Conservation (phyloP, 2,113 vertebrate species). For the Raja brachyura region DNA sequence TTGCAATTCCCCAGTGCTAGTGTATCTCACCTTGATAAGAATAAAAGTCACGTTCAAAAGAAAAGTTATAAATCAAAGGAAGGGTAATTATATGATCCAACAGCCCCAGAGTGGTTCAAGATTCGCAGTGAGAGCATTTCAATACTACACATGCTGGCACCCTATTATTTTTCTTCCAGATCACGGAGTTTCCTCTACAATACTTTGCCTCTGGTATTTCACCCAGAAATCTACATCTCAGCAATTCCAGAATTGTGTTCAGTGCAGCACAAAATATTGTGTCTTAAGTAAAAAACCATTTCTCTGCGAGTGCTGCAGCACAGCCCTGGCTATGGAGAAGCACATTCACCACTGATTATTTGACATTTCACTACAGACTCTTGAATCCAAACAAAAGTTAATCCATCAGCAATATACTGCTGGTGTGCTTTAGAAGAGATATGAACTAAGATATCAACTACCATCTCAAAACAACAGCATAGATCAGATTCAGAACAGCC, state of each 20-base stretch:
- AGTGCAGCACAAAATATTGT: not conserved
- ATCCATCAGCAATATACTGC: not conserved
- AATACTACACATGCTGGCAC: not conserved
- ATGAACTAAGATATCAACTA: not conserved
- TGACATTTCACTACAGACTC: not conserved
- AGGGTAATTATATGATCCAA: not conserved
- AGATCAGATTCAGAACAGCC: not conserved
- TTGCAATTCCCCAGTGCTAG: not conserved
- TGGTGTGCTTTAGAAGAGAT: not conserved
- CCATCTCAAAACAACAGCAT: not conserved
- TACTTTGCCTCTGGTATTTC: not conserved
- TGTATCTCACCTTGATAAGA: not conserved
- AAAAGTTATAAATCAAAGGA: slow-evolving; percentile 13
- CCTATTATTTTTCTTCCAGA: not conserved
- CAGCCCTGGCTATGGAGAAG: not conserved
- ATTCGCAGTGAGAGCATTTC: not conserved
- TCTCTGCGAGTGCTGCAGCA: not conserved
- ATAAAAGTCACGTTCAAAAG: not conserved
- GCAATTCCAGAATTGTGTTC: not conserved
- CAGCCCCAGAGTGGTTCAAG: not conserved
- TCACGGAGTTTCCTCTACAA: not conserved
- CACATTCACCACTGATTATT: not conserved
- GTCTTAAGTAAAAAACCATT: not conserved
- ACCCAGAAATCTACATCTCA: not conserved
- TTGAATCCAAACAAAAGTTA: not conserved